Base-by-base conservation (phyloP, 2,888 invertebrate genomes). In the Eilema griseolum region DNA sequence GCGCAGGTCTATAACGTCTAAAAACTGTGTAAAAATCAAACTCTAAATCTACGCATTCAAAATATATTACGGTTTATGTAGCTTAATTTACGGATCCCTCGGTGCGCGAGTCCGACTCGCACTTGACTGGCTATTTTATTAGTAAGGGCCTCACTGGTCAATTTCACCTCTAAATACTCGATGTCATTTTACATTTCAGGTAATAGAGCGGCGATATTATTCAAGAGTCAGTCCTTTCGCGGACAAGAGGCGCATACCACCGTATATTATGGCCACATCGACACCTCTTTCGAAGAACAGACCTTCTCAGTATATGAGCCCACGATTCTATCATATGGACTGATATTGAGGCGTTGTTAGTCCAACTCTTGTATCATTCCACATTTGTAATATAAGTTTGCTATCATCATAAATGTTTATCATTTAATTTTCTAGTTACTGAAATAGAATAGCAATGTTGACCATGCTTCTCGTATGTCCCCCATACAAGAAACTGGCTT, bases 281-380 rank as follows among this genome's bases (percentile, higher is more conserved):
- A 95, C 95, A 0, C 95, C 95, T 0, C 82, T 93, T 12, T 90
- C 93, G 0, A 86, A 77, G 67, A 90, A 90, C 61, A 93, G 92
- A 37, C 91, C 94, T 14, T 81, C 92, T 4, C 93, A 95, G 64
- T 94, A 95, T 77, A 91, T 96, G 84, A 96, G 95, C 83, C 95
- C 96, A 10, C 93, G 96, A 79, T 93, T 96, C 87, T 96, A 96
- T 85, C 96, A 96, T 75, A 96, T 96, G 93, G 96, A 96, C 83
- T 96, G 78, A 89, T 75, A 41, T 41, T 41, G 8, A 61, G 16
- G 69, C 73, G n/a, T 28, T 67, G 10, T 61, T 52, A 57, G n/a
- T 67, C 65, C 23, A 28, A 65, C 23, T 73, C 12, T 74, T 75
- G 71, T 78, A 75, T 79, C 70, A 78, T 80, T 79, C 77, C 81